These are phyloP conservation scores for Drosophila eugracilis DNA, from an alignment of 1,140 invertebrate genomes.

Conservation along the genomic window DNA sequence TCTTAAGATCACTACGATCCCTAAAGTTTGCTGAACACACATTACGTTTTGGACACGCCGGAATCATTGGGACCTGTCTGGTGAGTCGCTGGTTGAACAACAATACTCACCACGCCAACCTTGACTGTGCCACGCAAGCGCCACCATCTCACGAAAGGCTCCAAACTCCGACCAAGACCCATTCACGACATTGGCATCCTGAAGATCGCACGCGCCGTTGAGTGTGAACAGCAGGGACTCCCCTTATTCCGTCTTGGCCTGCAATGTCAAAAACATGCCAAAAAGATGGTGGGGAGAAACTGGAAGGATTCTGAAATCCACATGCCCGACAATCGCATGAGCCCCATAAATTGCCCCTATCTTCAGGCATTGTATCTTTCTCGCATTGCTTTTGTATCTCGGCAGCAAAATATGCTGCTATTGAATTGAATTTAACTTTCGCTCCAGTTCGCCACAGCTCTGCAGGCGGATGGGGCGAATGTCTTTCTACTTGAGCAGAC, in stretches of 20 bases:
- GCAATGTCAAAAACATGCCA: constrained; percentile 68
- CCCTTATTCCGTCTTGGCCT: constrained; percentile 6
- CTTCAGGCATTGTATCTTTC: constrained; percentile 44
- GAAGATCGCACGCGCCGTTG: constrained; percentile 66
- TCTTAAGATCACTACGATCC: no score
- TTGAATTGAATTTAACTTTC: constrained; percentile 73
- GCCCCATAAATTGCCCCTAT: constrained; percentile 73
- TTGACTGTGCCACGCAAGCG: constrained; percentile 64
- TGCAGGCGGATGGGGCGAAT: no score
- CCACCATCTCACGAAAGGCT: no score
- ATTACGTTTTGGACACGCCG: no score
- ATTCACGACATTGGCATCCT: constrained; percentile 58
- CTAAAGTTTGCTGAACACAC: constrained; percentile 5
- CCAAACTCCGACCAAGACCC: neutral
- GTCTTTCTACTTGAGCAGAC: constrained; percentile 35
- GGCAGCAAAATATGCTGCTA: constrained; percentile 66
- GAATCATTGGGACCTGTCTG: neutral
- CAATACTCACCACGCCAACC: constrained; percentile 53
- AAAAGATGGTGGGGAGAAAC: no score
- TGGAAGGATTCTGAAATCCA: constrained; percentile 30
- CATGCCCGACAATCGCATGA: constrained; percentile 65
- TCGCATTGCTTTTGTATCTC: constrained; percentile 37
- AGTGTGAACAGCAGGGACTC: constrained; percentile 70
- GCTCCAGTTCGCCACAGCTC: no score
- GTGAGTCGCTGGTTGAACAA: neutral